Base-by-base conservation (phyloP, 2,113 vertebrate genomes). In the Istiophorus platypterus region DNA sequence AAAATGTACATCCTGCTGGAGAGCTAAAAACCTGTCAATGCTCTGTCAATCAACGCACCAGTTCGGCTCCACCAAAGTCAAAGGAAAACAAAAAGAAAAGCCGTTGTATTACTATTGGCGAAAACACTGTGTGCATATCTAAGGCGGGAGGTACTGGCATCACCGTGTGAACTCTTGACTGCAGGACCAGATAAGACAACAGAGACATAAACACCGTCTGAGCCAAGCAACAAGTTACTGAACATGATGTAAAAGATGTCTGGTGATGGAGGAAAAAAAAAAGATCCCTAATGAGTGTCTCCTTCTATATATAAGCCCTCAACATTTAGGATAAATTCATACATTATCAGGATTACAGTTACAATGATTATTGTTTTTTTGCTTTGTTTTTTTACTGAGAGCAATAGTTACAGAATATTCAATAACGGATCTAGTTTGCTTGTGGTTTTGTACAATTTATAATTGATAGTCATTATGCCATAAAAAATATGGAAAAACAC, bases 1-100 rank as follows among this genome's bases (percentile, higher is more conserved):
- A 79, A 85, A 71, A 85, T 56, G 57, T 54, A 80, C 85, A 87
- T 92, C 86, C 91, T 73, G 85, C 67, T 72, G 39, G 29, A 72
- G 67, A 17, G 63, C 31, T 34, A 34, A 34, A 34, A 67, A 74
- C 78, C 52, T 87, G 72, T 80, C 71, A 59, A 31, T 69, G 49
- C 17, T 42, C 41, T 86, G 86, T 87, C 90, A 82, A 85, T 92
- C 88, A 87, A 62, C 76, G 61, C 3, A 20, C 20, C 76, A 62
- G 69, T 34, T 61, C 45, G 34, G 72, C 71, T 49, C 39, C 59
- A 64, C 29, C 52, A 78, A 34, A 66, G 42, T 61, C 37, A 73
- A 75, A 69, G 42, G 2, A 63, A 74, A 88, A 72, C 56, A 78
- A 49, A 12, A 34, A 57, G 15, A 81, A 20, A 63, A 51, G 51